Base-by-base conservation (phyloP, 2,888 invertebrate species). In the Sepioteuthis lessoniana region DNA sequence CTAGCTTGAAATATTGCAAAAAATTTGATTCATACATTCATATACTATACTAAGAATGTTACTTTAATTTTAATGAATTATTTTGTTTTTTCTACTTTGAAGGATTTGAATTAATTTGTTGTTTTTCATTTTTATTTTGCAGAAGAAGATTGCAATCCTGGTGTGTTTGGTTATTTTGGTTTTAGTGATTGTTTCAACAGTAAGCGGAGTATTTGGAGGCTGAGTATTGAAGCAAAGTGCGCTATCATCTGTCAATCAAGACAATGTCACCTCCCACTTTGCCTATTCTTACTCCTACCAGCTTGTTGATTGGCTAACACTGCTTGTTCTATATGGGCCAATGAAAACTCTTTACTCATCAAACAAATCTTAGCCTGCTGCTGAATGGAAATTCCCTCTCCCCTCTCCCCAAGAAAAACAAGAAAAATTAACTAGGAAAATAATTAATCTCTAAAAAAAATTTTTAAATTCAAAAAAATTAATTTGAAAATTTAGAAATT, bases 81-180 rank as follows among this genome's bases (percentile, higher is more conserved):
- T 50, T 19, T 50, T 50, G 16, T 50, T 2, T 5, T 55, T 55
- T 25, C 21, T 55, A 0, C 55, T 25, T 55, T 55, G 55, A 55
- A 55, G 21, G 55, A 55, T 25, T 7, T 55, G 25, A 25, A 55
- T 55, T 25, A 55, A 55, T 93, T 47, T 91, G 94, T 94, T 90
- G 93, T 38, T 94, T 94, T 94, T 96, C 94, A 94, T 96, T 96
- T 95, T 94, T 94, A 94, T 93, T 95, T 97, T 98, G 98, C 98
- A 98, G 98, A 98, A 98, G 98, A 98, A 98, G 98, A 98, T 98
- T 97, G 98, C 98, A 98, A 98, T 98, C 97, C 98, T 98, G 98
- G 98, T 98, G 97, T 98, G 98, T 98, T 98, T 98, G 97, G 98
- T 98, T 97, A 98, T 98, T 97, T 98, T 98, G 97, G 98, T 98